Conservation (phyloP, 2,113 vertebrate species). For the Microtus montanus region DNA sequence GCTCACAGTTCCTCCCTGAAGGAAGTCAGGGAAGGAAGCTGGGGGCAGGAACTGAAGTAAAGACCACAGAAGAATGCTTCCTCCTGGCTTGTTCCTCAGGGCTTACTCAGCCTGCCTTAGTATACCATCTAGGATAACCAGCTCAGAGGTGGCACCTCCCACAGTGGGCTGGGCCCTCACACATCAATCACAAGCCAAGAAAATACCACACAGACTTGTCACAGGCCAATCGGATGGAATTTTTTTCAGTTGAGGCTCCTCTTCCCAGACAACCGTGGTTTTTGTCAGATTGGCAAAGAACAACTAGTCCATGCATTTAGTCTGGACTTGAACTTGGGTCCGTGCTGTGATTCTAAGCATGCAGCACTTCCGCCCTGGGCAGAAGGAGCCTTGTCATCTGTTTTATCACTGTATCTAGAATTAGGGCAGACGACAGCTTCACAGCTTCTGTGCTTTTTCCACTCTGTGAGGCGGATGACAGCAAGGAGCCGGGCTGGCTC, state of each 20-base stretch:
- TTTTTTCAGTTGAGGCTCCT: background rate
- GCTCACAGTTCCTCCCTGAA: background rate
- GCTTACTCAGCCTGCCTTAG: background rate
- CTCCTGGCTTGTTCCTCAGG: background rate
- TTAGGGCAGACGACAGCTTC: too few species aligned
- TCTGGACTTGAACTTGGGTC: background rate
- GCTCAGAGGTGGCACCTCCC: background rate
- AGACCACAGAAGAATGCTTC: background rate
- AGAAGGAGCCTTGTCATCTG: background rate
- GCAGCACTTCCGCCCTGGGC: background rate
- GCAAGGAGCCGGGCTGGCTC: background rate
- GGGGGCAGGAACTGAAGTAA: background rate
- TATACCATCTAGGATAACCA: too few species aligned
- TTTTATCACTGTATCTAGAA: background rate
- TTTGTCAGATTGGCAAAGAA: background rate
- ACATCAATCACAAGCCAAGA: background rate
- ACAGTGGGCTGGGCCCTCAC: background rate
- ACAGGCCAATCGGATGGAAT: background rate
- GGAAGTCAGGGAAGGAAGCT: background rate
- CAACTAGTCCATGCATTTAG: background rate
- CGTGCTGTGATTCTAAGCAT: background rate
- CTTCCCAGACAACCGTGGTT: background rate
- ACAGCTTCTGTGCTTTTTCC: background rate
- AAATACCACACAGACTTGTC: too few species aligned
- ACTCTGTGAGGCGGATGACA: background rate